Evolutionary conservation across 1,140 invertebrate species (phyloP), one percentile per base, ranked within the genome.

Genomic region (Paralvinella palmiformis): DNA sequence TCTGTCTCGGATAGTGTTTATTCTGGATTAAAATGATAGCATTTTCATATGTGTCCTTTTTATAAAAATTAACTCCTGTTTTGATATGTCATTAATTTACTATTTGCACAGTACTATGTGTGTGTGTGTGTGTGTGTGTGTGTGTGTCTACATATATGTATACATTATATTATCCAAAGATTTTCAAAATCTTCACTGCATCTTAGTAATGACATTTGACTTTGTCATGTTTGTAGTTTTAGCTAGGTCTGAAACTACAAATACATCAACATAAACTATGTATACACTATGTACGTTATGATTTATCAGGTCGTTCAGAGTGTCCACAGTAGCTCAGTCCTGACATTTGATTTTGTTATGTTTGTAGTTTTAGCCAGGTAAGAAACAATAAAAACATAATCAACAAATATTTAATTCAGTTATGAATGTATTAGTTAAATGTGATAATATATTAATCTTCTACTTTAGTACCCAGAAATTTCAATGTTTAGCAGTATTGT

Each of bases 291-390:
- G 50, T 27, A 35, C 5, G 29, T n/a, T n/a, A n/a, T n/a, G n/a
- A n/a, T n/a, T n/a, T 69, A 64, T 2, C 88, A 91, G 83, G 90
- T 93, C 0, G 89, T 93, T 1, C 88, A 90, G 72, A 86, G 87
- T 1, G 89, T 93, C 1, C 80, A 86, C 55, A 84, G 84, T 36
- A 88, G 88, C 15, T 89, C 89, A n/a, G 84, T 87, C 62, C 79
- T 92, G 32, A 89, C 88, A 0, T 93, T 92, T 77, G 90, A 93
- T 80, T 93, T 89, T 75, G 78, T 92, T 22, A 82, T 88, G 58
- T 77, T 92, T 37, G 86, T 91, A 56, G 82, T 91, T 63, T 87
- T 90, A 35, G 90, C 90, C 52, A 89, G 89, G 89, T 91, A 83
- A 48, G 59, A 22, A 50, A 10, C 5, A 32, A 3, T 27, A 22